Base-by-base conservation (phyloP, 2,888 invertebrate genomes). In the Hirtodrosophila confusa region DNA sequence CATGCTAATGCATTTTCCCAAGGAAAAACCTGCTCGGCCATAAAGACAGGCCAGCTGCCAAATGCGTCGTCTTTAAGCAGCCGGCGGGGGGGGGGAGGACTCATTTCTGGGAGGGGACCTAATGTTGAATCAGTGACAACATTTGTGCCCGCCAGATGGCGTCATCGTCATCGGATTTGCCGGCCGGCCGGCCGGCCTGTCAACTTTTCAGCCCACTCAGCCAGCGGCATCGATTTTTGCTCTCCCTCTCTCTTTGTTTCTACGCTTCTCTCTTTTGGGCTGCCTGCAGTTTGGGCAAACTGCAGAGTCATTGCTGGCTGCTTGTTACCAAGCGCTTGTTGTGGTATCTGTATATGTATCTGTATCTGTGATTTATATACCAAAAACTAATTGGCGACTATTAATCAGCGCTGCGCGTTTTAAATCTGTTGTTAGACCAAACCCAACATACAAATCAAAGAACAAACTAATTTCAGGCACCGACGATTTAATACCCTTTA, bases 1-100 rank as follows among this genome's bases (percentile, higher is more conserved):
- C 78, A 77, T 68, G 62, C 74, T 80, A 79, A 80, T 83, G 80
- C 86, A 83, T 80, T 83, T 86, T 66, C 55, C 70, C 70, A 63
- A 76, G 69, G 83, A 71, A 82, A 82, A 86, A 74, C 77, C 80
- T 80, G 80, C 61, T 56, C 37, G 50, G 47, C 69, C 50, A 62
- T 72, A 68, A 73, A 62, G 61, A 45, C 58, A 33, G 49, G 41
- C 60, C 57, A 61, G 51, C 53, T 66, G 78, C 82, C 82, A 82
- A 78, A 82, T 78, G 75, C 64, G 79, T 65, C 53, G 77, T 66
- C 70, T 64, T 60, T 43, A 27, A 44, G 57, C 53, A 40, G 68
- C 36, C 57, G 47, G 27, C 35, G 49, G 36, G 35, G 31, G 36
- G 35, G 31, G 17, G 17, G 17, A 17, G 1, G 1, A 17, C 12